Percentiles rank a stretch among this genome's conserved stretches.
These are phyloP conservation scores for Sinocyclocheilus rhinocerous DNA, from an alignment of 2,113 vertebrate genomes.

Conservation along the genomic window DNA sequence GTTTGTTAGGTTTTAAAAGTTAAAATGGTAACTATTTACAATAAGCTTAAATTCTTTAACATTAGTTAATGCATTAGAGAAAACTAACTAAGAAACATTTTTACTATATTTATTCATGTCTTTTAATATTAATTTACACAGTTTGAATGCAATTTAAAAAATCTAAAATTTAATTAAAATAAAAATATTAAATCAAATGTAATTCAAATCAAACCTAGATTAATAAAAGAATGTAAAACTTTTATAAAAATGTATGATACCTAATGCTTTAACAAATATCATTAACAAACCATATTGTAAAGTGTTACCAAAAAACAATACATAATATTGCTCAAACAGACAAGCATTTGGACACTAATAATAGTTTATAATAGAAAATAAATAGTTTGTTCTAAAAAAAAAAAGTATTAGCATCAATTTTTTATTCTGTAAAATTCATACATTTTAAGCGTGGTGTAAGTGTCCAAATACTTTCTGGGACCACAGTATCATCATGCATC, in stretches of 20 bases:
- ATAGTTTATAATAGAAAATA: no score
- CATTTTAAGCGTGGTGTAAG: not conserved
- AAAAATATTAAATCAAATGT: not conserved
- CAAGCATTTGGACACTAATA: slow-evolving; percentile 9
- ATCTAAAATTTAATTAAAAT: not conserved
- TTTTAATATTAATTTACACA: not conserved
- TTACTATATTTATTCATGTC: not conserved
- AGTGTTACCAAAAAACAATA: not conserved
- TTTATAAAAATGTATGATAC: not conserved
- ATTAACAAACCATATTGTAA: not conserved
- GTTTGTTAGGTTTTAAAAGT: not conserved
- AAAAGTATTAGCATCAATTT: not conserved
- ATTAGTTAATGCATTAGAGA: not conserved
- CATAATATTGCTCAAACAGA: not conserved
- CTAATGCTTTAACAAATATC: not conserved
- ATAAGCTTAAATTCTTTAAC: not conserved
- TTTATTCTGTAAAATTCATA: not conserved
- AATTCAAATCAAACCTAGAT: not conserved
- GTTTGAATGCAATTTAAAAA: not conserved
- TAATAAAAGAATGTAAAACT: not conserved
- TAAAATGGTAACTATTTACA: not conserved
- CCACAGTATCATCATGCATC: slow-evolving; percentile 5
- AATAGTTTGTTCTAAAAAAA: not conserved
- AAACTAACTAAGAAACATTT: not conserved
- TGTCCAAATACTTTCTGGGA: not conserved